Evolutionary conservation across 2,888 invertebrate genomes (phyloP).

Genomic region (Nyleta sp.): DNA sequence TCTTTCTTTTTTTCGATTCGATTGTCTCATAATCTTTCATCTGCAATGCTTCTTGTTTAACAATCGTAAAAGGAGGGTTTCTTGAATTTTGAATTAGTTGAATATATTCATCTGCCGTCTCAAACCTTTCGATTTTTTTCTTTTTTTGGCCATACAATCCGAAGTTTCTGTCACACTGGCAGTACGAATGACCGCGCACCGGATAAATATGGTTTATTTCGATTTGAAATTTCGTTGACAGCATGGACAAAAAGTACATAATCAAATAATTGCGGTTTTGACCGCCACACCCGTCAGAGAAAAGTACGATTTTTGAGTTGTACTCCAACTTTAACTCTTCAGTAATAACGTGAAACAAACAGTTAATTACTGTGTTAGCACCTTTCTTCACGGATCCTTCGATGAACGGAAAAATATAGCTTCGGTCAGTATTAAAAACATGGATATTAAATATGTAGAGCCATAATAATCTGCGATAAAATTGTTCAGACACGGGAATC

Average conservation of each 20-base stretch:
- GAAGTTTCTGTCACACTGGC: conserved; percentile 19
- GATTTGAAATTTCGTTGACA: conserved; percentile 6
- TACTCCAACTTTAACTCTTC: conserved; percentile 20
- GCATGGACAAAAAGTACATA: conserved; percentile 5
- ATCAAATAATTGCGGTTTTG: conserved; percentile 11
- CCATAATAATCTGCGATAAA: conserved; percentile 50
- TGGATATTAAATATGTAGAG: conserved; percentile 52
- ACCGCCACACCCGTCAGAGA: conserved; percentile 28
- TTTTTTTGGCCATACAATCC: conserved; percentile 18
- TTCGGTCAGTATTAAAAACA: conserved; percentile 31
- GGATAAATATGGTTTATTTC: conserved; percentile 29
- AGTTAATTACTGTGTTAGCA: not conserved
- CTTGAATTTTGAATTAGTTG: conserved; percentile 17
- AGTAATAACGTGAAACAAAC: conserved; percentile 4
- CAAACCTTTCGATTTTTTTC: conserved; percentile 15
- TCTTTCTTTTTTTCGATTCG: not conserved
- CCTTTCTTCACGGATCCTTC: conserved; percentile 12
- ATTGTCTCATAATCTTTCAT: conserved; percentile 26
- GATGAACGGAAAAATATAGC: conserved; percentile 20
- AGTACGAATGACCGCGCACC: conserved; percentile 32
- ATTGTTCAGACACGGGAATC: no score
- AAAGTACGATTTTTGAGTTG: conserved; percentile 18
- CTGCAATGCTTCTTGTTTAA: not conserved
- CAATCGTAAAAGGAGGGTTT: conserved; percentile 26
- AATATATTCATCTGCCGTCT: conserved; percentile 22